These are phyloP conservation scores for Lampris incognitus DNA, from an alignment of 2,113 vertebrate species.

Conservation along the genomic window DNA sequence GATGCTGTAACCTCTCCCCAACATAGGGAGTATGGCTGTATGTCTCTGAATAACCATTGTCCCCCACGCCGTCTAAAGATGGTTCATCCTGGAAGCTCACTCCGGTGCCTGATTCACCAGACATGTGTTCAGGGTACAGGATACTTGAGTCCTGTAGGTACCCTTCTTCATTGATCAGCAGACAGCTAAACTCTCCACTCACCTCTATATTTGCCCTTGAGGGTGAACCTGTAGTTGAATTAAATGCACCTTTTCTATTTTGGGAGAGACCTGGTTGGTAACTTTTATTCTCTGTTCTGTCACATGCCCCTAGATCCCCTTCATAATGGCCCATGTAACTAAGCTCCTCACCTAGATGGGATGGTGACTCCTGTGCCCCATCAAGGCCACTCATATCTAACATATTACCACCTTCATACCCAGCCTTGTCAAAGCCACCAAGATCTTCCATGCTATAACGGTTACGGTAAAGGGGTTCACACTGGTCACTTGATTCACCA, in stretches of 20 bases:
- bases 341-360: constrained; percentile 58
- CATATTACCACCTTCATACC: constrained; percentile 60
- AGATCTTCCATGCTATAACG: constrained; percentile 71
- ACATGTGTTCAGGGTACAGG: constrained; percentile 58
- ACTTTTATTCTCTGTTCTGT: constrained; percentile 52
- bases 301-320: constrained; percentile 51
- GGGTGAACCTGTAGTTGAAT: constrained; percentile 38
- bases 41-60: constrained; percentile 52
- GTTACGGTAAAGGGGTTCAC: constrained; percentile 67
- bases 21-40: constrained; percentile 51
- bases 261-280: constrained; percentile 42
- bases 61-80: constrained; percentile 34
- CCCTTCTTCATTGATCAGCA: constrained; percentile 83
- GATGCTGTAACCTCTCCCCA: constrained; percentile 61
- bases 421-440: constrained; percentile 63
- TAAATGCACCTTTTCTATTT: constrained; percentile 25
- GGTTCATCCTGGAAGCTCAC: constrained; percentile 52
- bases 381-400: constrained; percentile 71
- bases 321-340: constrained; percentile 65
- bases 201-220: constrained; percentile 53
- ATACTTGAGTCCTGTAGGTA: constrained; percentile 76
- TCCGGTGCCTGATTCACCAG: constrained; percentile 37
- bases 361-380: constrained; percentile 62
- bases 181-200: constrained; percentile 71
- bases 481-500: constrained; percentile 44